Conservation (phyloP, 2,797 vertebrate species). For the Cynodonichthys magdalenae region DNA sequence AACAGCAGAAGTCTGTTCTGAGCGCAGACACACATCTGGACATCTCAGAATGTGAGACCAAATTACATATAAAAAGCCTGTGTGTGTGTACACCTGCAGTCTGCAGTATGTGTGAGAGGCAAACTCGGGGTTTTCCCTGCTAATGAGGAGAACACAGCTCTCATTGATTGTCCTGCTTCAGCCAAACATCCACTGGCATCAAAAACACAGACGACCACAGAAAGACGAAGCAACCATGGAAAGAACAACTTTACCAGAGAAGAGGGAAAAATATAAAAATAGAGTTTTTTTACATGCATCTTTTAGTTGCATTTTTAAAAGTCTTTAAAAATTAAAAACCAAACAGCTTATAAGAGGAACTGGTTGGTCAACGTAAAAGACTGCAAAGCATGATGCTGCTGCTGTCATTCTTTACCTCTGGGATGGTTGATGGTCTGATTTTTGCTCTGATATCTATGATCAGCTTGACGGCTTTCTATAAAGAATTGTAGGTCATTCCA, state of each 20-base stretch:
- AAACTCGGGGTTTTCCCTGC: conserved; percentile 57
- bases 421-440: no score
- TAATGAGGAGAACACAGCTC: conserved; percentile 71
- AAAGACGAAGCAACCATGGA: conserved; percentile 58
- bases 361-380: no score
- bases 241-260: conserved; percentile 44
- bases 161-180: conserved; percentile 56
- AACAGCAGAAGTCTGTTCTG: conserved; percentile 52
- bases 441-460: no score
- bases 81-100: conserved; percentile 18
- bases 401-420: no score
- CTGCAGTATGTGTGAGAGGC: conserved; percentile 3
- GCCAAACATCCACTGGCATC: conserved; percentile 44
- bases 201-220: conserved; percentile 60
- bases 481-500: no score
- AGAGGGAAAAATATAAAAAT: not conserved
- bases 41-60: conserved; percentile 37
- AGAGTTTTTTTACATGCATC: not conserved
- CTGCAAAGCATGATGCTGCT: no score
- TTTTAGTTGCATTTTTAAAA: not conserved
- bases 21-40: conserved; percentile 56
- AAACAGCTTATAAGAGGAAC: no score
- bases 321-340: not conserved
- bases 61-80: conserved; percentile 17
- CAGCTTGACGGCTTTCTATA: no score